These are phyloP conservation scores for Phyllotreta cruciferae DNA, from an alignment of 2,888 invertebrate genomes.

Conservation along the genomic window DNA sequence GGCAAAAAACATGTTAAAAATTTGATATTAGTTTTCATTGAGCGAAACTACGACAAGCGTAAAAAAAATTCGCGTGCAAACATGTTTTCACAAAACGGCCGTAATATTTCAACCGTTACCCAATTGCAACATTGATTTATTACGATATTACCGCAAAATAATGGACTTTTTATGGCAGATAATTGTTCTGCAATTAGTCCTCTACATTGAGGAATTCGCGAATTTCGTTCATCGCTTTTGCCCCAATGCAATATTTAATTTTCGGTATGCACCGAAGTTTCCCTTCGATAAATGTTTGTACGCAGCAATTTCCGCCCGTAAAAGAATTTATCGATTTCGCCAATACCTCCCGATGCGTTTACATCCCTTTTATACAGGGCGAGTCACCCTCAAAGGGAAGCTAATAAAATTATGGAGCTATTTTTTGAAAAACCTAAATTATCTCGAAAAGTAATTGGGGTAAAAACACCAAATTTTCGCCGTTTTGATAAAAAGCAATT, in stretches of 20 bases:
- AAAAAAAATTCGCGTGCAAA: slow-evolving; percentile 7
- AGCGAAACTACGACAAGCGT: slow-evolving; percentile 8
- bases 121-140: slow-evolving; percentile 32
- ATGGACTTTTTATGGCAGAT: slow-evolving; percentile 33
- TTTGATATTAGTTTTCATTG: slow-evolving; percentile 6
- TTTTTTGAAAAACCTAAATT: too few species aligned
- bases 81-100: slow-evolving; percentile 15
- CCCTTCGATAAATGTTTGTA: slow-evolving; percentile 12
- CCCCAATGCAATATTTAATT: slow-evolving; percentile 19
- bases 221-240: slow-evolving; percentile 20
- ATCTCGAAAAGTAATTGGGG: too few species aligned
- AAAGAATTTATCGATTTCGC: too few species aligned
- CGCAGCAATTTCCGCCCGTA: too few species aligned
- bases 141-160: slow-evolving; percentile 30
- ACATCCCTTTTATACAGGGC: too few species aligned
- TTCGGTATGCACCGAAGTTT: slow-evolving; percentile 2
- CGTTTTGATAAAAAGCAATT: too few species aligned
- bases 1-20: slow-evolving; percentile 13
- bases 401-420: too few species aligned
- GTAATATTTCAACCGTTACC: slow-evolving; percentile 26
- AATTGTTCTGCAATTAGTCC: slow-evolving; percentile 33
- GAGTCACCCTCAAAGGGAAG: too few species aligned
- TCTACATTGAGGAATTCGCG: slow-evolving; percentile 24
- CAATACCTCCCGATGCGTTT: too few species aligned
- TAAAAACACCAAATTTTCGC: too few species aligned